Evolutionary conservation across 2,888 invertebrate species (phyloP).

Genomic region (Drosophila paranaensis): DNA sequence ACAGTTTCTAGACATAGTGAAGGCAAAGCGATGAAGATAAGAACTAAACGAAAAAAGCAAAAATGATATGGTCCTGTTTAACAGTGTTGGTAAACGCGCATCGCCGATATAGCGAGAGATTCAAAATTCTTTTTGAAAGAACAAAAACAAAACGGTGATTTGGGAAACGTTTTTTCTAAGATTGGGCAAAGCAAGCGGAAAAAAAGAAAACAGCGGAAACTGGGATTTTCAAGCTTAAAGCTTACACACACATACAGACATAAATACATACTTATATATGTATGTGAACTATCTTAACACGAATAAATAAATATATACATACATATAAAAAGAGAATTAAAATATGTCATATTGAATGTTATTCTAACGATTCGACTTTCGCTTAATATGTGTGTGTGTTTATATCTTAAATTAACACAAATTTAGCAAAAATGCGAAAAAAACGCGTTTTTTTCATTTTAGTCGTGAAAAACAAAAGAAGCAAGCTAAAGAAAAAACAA

Average conservation of each 20-base stretch:
- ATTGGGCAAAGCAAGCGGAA: conserved; percentile 50
- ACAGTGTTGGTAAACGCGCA: conserved; percentile 43
- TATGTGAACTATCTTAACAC: conserved; percentile 6
- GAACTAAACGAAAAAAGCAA: background rate
- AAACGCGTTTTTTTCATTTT: conserved; percentile 26
- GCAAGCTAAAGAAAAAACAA: conserved; percentile 7
- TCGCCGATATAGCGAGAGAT: conserved; percentile 31
- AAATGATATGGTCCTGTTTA: conserved; percentile 27
- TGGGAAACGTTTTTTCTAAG: conserved; percentile 49
- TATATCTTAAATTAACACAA: conserved; percentile 42
- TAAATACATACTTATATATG: background rate
- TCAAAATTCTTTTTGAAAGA: conserved; percentile 73
- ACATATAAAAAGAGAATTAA: conserved; percentile 11
- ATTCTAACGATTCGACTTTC: conserved; percentile 48
- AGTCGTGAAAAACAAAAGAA: conserved; percentile 17
- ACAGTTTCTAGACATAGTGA: conserved; percentile 4
- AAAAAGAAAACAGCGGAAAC: conserved; percentile 52
- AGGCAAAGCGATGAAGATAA: conserved; percentile 1
- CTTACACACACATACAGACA: conserved; percentile 46
- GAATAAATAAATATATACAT: conserved; percentile 26
- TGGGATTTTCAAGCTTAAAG: conserved; percentile 76
- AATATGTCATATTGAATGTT: conserved; percentile 46
- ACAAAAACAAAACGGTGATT: conserved; percentile 63
- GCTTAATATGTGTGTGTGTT: conserved; percentile 58
- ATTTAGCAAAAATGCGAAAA: conserved; percentile 20